Evolutionary conservation across 2,797 vertebrate genomes (phyloP).

Genomic region (Acanthopagrus latus): DNA sequence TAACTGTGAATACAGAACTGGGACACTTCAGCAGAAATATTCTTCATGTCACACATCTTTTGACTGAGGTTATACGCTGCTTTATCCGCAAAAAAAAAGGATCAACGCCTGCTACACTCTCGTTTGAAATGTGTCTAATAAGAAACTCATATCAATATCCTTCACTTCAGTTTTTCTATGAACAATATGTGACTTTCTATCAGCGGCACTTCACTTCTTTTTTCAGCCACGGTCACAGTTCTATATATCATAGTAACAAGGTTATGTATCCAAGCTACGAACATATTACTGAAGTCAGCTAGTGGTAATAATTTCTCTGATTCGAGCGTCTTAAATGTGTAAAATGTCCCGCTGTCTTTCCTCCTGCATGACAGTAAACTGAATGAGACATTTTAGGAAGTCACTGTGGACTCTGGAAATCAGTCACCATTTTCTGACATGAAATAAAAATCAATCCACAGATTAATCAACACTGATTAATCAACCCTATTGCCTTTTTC

Average conservation of each 20-base stretch:
- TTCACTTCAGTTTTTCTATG: background rate
- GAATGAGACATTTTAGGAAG: too few species aligned
- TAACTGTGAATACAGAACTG: slow-evolving; percentile 37
- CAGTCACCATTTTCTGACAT: too few species aligned
- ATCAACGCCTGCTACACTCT: background rate
- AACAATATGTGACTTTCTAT: background rate
- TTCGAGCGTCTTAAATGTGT: too few species aligned
- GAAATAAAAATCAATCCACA: too few species aligned
- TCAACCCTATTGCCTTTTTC: too few species aligned
- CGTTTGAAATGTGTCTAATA: background rate
- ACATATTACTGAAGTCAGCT: background rate
- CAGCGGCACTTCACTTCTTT: background rate
- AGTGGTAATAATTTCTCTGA: too few species aligned
- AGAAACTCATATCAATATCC: background rate
- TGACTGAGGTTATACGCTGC: slow-evolving; percentile 6
- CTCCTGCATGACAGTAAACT: too few species aligned
- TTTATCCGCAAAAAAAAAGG: slow-evolving; percentile 21
- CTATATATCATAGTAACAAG: background rate
- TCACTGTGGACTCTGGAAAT: too few species aligned
- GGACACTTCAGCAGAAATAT: slow-evolving; percentile 13
- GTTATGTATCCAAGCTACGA: background rate
- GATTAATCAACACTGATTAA: too few species aligned
- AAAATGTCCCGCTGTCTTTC: too few species aligned
- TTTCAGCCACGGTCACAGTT: background rate
- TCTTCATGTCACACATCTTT: slow-evolving; percentile 16